Evolutionary conservation across 2,113 vertebrate genomes (phyloP).

Genomic region (Ariopsis seemanni): DNA sequence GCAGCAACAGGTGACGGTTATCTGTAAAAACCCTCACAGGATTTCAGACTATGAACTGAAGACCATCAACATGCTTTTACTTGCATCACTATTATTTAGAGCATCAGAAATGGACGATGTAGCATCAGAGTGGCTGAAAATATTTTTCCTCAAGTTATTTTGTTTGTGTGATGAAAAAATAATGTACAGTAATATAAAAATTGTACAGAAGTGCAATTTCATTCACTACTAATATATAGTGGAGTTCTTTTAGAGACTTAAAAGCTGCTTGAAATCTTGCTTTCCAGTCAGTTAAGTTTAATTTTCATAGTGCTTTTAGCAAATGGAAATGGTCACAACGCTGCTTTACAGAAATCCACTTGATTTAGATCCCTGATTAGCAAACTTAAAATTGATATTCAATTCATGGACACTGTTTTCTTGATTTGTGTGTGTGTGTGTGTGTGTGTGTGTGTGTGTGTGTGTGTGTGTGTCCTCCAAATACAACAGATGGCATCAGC

Average conservation of each 20-base stretch:
- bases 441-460: neutral
- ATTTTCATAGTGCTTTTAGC: neutral
- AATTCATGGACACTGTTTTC: neutral
- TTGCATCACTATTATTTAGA: neutral
- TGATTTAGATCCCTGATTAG: neutral
- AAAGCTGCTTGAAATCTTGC: neutral
- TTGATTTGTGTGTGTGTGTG: neutral
- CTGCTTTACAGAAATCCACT: neutral
- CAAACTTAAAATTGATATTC: neutral
- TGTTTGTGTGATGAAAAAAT: too few relatives aligned
- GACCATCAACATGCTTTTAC: neutral
- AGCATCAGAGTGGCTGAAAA: neutral
- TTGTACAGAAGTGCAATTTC: neutral
- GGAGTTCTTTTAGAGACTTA: neutral
- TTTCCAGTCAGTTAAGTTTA: neutral
- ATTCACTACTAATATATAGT: neutral
- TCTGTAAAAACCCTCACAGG: neutral
- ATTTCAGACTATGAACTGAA: neutral
- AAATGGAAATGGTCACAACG: neutral
- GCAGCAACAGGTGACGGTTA: constrained; percentile 76
- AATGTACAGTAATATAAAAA: too few relatives aligned
- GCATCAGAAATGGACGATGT: neutral
- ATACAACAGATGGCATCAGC: constrained; percentile 57
- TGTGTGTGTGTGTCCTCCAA: neutral
- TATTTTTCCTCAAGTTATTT: neutral